Evolutionary conservation across 2,113 vertebrate species (phyloP).

Genomic region (Muntiacus reevesi): DNA sequence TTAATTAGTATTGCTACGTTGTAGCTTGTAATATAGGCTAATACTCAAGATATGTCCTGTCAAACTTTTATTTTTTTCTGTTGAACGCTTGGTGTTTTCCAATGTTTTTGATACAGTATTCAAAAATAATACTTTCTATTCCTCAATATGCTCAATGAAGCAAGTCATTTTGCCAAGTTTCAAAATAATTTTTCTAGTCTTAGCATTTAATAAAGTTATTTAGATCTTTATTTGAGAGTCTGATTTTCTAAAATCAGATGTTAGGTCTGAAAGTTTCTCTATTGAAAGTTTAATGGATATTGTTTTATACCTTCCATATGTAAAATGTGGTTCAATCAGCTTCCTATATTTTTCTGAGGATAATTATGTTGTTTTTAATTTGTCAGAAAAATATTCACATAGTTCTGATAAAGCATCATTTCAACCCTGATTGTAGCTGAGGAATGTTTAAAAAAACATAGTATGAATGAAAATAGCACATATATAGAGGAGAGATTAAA

Average conservation of each 20-base stretch:
- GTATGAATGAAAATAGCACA: background rate
- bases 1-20: too few species aligned
- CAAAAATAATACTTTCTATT: accelerated
- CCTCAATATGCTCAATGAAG: background rate
- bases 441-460: accelerated
- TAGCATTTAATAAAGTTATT: background rate
- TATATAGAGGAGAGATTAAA: background rate
- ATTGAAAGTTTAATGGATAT: background rate
- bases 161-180: background rate
- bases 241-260: background rate
- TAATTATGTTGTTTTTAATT: background rate
- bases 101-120: background rate
- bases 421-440: background rate
- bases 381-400: background rate
- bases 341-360: background rate
- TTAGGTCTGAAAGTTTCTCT: background rate
- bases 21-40: accelerated
- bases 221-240: background rate
- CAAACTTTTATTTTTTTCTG: accelerated
- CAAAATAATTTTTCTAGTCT: background rate
- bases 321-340: background rate
- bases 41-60: background rate
- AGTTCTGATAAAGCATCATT: background rate
- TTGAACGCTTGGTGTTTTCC: background rate
- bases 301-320: background rate